phyloP scores from a whole-genome alignment of 2,113 vertebrate genomes.

The Puma concolor region DNA sequence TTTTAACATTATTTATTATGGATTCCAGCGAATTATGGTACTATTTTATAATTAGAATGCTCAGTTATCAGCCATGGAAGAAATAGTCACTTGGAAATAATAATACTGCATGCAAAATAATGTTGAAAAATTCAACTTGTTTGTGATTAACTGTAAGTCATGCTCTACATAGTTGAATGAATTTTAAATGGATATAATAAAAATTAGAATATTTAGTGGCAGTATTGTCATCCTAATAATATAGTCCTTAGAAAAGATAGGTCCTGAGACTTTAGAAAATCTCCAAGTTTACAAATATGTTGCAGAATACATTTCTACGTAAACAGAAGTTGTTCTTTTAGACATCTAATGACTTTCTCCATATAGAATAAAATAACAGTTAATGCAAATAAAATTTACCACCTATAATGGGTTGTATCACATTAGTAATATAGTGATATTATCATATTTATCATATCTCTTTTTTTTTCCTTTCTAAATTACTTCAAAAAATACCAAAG shows the following conservation, averaged over 20 bases:
- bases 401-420: not conserved
- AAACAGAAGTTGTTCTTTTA: not conserved
- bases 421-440: not conserved
- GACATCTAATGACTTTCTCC: not conserved
- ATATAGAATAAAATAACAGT: not conserved
- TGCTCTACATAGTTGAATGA: not conserved
- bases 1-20: constrained; percentile 35
- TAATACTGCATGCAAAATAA: constrained; percentile 42
- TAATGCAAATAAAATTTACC: not conserved
- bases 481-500: not conserved
- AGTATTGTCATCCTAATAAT: not conserved
- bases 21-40: not conserved
- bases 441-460: not conserved
- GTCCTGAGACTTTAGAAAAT: constrained; percentile 16
- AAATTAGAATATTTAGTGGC: constrained; percentile 9
- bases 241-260: not conserved
- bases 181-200: constrained; percentile 14
- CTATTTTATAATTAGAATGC: constrained; percentile 11
- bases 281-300: not conserved
- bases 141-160: not conserved
- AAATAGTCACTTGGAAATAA: constrained; percentile 2
- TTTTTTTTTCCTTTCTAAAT: constrained; percentile 18
- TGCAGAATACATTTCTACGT: not conserved
- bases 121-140: not conserved
- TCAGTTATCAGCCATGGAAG: not conserved